A percentile compares a stretch with the other conserved stretches of the same genome.
Conservation (phyloP, 37 sponge, comb jelly and placozoan genomes). For the Sycon ciliatum region DNA sequence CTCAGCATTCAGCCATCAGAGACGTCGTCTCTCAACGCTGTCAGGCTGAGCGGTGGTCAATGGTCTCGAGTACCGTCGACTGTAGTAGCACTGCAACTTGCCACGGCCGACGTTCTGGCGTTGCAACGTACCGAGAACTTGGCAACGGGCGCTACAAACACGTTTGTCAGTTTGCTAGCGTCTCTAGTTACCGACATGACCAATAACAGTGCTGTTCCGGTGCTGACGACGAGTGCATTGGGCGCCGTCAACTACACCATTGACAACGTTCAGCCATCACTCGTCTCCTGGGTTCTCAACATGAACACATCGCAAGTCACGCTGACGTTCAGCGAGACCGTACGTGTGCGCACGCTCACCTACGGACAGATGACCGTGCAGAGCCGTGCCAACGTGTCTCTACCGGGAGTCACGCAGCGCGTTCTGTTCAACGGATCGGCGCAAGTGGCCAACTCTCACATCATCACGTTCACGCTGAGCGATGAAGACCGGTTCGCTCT, state of each 20-base stretch:
- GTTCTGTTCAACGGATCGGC: no score
- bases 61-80: no score
- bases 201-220: conserved; percentile 44
- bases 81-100: conserved; percentile 31
- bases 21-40: no score
- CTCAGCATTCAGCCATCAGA: no score
- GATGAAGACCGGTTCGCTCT: not conserved
- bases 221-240: conserved; percentile 24
- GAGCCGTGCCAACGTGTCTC: conserved; percentile 20
- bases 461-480: no score
- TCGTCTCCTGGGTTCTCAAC: conserved; percentile 50
- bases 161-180: conserved; percentile 39
- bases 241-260: conserved; percentile 22
- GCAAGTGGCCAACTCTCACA: no score
- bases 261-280: conserved; percentile 45
- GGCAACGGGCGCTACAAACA: conserved; percentile 31
- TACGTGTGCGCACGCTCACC: conserved; percentile 40
- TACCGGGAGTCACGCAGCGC: no score
- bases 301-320: conserved; percentile 39
- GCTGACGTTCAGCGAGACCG: conserved; percentile 72
- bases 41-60: no score
- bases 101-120: conserved; percentile 41
- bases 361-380: conserved; percentile 44
- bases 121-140: conserved; percentile 54
- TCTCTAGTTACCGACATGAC: conserved; percentile 55